These are phyloP conservation scores for Oreochromis mossambicus DNA, from an alignment of 2,797 vertebrate genomes.

Conservation along the genomic window DNA sequence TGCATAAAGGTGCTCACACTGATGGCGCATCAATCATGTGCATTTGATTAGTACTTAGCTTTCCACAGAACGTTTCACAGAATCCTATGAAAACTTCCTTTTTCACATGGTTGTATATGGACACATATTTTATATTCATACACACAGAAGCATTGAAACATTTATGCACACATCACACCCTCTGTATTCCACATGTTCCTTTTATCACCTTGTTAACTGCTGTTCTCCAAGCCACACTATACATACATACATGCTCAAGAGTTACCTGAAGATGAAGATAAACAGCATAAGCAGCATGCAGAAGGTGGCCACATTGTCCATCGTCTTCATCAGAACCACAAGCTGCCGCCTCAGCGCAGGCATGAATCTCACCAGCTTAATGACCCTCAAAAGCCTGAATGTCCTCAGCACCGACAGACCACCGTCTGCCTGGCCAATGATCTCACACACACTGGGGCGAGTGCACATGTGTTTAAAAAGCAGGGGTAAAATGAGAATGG, in stretches of 20 bases:
- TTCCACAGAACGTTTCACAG: background rate
- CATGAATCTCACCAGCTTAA: slow-evolving; percentile 98
- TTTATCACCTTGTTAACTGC: background rate
- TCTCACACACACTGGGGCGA: slow-evolving; percentile 85
- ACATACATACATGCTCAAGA: background rate
- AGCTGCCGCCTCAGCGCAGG: slow-evolving; percentile 91
- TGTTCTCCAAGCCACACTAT: background rate
- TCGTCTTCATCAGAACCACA: slow-evolving; percentile 98
- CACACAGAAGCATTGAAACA: background rate
- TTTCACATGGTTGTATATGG: background rate
- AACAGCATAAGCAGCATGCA: slow-evolving; percentile 99
- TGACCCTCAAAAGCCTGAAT: slow-evolving; percentile 90
- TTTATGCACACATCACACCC: background rate
- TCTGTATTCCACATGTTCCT: background rate
- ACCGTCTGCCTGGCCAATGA: slow-evolving; percentile 90
- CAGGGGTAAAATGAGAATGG: background rate
- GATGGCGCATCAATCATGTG: background rate
- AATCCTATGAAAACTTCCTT: background rate
- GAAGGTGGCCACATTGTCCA: slow-evolving; percentile 99
- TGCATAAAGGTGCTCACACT: background rate
- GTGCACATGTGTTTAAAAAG: background rate
- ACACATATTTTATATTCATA: background rate
- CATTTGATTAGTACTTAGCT: background rate
- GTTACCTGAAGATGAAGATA: slow-evolving; percentile 95
- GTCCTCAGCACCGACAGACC: slow-evolving; percentile 93